Evolutionary conservation across 2,113 vertebrate genomes (phyloP).

Genomic region (Mustelus asterias): DNA sequence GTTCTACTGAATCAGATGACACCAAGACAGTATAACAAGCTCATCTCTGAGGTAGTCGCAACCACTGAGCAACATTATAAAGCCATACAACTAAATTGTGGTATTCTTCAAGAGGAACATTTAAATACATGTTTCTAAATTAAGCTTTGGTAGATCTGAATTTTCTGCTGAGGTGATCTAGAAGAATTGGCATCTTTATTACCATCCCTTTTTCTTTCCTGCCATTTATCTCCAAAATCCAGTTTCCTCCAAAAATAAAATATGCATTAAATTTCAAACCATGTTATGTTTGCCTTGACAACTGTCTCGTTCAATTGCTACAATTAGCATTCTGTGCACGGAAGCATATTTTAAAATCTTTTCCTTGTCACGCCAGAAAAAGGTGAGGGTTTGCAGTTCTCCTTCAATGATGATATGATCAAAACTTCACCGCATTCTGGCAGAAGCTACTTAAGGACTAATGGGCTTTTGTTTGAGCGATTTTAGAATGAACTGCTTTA

Average conservation of each 20-base stretch:
- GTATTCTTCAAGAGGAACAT: neutral
- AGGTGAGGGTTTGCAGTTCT: neutral
- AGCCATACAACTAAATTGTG: neutral
- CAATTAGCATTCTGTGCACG: neutral
- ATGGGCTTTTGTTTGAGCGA: slow-evolving; percentile 28
- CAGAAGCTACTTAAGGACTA: slow-evolving; percentile 1
- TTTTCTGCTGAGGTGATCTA: neutral
- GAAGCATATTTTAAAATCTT: neutral
- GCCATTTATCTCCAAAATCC: slow-evolving; percentile 2
- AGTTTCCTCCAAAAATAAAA: neutral
- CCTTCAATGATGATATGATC: neutral
- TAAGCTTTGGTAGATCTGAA: neutral
- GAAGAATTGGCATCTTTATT: neutral
- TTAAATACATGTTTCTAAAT: neutral
- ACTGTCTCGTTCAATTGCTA: neutral
- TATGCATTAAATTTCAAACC: neutral
- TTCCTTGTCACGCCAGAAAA: neutral
- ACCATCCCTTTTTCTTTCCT: neutral
- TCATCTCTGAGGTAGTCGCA: neutral
- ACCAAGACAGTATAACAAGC: neutral
- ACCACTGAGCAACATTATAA: neutral
- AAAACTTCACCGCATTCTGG: neutral
- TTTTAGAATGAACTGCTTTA: neutral
- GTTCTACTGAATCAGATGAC: neutral
- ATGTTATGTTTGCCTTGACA: neutral